Percentiles rank a stretch among this genome's conserved stretches.
phyloP scores from a whole-genome alignment of 1,140 invertebrate genomes.

The Vanessa atalanta region DNA sequence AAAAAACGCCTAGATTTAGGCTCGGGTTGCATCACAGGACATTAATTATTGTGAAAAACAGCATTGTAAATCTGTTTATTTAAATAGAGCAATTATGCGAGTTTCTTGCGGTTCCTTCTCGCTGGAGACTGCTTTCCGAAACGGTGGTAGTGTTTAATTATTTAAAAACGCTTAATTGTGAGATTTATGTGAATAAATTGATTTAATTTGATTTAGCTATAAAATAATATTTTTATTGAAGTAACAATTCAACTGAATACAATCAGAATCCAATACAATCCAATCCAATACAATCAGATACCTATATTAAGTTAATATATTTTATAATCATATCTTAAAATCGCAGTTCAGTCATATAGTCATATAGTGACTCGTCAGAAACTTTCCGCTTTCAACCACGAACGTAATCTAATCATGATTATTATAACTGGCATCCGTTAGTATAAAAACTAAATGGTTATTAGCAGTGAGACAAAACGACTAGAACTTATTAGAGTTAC shows the following conservation, averaged over 20 bases:
- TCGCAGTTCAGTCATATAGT: not conserved
- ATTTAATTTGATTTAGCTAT: too few species aligned
- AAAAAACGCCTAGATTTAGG: too few species aligned
- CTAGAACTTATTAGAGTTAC: slow-evolving; percentile 1
- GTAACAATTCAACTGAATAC: not conserved
- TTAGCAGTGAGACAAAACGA: slow-evolving; percentile 14
- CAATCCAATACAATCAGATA: not conserved
- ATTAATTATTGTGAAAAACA: too few species aligned
- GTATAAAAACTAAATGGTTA: slow-evolving; percentile 23
- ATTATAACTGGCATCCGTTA: slow-evolving; percentile 14
- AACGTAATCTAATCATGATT: slow-evolving; percentile 17
- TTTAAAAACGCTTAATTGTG: too few species aligned
- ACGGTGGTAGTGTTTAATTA: too few species aligned
- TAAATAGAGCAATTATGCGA: too few species aligned
- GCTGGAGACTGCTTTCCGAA: too few species aligned
- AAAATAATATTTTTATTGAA: not conserved
- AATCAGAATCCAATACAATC: not conserved
- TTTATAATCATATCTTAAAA: not conserved
- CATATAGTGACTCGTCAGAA: slow-evolving; percentile 7
- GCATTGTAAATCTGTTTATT: too few species aligned
- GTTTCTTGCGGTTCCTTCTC: too few species aligned
- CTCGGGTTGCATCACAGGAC: too few species aligned
- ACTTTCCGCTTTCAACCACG: slow-evolving; percentile 3
- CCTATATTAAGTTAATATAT: not conserved
- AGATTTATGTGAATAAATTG: too few species aligned